phyloP scores from a whole-genome alignment of 2,797 vertebrate genomes.

The Cheirogaleus major region DNA sequence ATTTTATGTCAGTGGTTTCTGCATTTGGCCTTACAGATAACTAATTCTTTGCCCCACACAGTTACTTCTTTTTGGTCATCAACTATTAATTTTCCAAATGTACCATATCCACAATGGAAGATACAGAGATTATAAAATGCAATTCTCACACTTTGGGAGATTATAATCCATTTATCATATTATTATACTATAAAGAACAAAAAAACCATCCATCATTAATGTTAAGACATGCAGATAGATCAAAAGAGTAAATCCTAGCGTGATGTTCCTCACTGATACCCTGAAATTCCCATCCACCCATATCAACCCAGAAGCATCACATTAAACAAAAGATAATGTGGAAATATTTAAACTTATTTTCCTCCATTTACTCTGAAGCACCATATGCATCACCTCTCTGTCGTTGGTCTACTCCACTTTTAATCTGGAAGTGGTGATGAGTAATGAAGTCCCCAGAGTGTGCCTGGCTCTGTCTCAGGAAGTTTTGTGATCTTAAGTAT shows the following conservation, averaged over 20 bases:
- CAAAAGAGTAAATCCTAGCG: neutral
- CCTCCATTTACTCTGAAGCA: neutral
- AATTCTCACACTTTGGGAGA: neutral
- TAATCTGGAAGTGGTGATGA: neutral
- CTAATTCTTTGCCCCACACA: neutral
- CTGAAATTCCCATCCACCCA: neutral
- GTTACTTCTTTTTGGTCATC: neutral
- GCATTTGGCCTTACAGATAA: neutral
- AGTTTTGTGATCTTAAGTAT: neutral
- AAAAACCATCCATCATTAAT: neutral
- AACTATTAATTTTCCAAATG: neutral
- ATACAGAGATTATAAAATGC: neutral
- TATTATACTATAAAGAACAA: neutral
- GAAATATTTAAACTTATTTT: neutral
- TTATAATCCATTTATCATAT: neutral
- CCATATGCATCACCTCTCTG: neutral
- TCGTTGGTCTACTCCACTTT: neutral
- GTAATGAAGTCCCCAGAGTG: accelerated
- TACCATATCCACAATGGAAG: neutral
- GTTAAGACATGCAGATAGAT: neutral
- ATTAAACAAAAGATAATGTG: neutral
- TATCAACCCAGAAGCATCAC: neutral
- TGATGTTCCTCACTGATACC: neutral
- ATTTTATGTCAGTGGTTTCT: neutral
- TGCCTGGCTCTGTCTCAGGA: neutral